These are phyloP conservation scores for Caenorhabditis japonica DNA, from an alignment of 2,888 invertebrate genomes.

Conservation along the genomic window DNA sequence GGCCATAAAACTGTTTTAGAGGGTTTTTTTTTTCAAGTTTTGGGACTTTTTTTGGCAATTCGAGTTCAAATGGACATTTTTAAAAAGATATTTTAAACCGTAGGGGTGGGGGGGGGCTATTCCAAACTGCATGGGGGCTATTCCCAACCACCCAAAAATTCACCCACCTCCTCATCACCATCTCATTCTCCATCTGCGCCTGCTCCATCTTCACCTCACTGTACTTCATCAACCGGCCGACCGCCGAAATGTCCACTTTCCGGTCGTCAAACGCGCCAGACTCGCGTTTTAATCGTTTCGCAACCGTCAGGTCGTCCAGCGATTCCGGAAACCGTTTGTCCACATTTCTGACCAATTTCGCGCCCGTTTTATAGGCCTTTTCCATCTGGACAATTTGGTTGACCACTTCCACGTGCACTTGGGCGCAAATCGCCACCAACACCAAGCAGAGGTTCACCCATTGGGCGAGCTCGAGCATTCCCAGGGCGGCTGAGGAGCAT, in stretches of 20 bases:
- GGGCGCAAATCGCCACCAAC: slow-evolving; percentile 49
- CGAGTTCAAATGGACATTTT: no score
- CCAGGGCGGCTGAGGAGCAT: slow-evolving; percentile 22
- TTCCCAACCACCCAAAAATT: background rate
- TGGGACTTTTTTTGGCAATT: no score
- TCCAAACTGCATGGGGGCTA: background rate
- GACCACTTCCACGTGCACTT: slow-evolving; percentile 31
- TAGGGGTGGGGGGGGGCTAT: no score
- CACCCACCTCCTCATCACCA: slow-evolving; percentile 25
- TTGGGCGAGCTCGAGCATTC: slow-evolving; percentile 41
- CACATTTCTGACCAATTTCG: slow-evolving; percentile 15
- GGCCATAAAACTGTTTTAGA: no score
- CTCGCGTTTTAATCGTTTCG: slow-evolving; percentile 16
- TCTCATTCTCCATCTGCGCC: slow-evolving; percentile 27
- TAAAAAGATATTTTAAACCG: no score
- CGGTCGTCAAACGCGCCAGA: slow-evolving; percentile 7
- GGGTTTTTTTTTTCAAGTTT: no score
- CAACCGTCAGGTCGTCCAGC: slow-evolving; percentile 9
- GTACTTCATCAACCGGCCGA: slow-evolving; percentile 35
- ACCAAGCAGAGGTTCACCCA: slow-evolving; percentile 42
- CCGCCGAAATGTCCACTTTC: slow-evolving; percentile 6
- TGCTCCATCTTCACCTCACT: slow-evolving; percentile 25
- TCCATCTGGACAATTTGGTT: slow-evolving; percentile 32
- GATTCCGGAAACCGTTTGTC: slow-evolving; percentile 40
- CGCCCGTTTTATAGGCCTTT: slow-evolving; percentile 30